Conservation (phyloP, 2,797 vertebrate species). For the Alauda arvensis region DNA sequence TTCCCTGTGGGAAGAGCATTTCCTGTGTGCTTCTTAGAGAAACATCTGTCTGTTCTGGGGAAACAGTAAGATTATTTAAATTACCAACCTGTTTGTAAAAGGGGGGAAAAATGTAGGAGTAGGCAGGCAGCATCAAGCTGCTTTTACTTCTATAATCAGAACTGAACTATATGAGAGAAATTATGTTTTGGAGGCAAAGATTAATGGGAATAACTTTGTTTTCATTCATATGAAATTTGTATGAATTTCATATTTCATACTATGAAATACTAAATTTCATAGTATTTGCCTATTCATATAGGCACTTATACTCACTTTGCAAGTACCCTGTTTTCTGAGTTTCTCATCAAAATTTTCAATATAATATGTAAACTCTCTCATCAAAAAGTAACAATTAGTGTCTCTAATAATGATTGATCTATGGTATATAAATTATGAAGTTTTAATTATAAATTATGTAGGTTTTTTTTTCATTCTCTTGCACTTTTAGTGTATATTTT, state of each 20-base stretch:
- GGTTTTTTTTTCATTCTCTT: not conserved
- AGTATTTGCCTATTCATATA: too few relatives aligned
- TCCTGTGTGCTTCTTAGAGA: not conserved
- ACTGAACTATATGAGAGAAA: not conserved
- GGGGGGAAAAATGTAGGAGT: not conserved
- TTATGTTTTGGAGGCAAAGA: not conserved
- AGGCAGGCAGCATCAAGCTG: not conserved
- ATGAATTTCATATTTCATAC: too few relatives aligned
- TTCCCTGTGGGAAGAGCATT: not conserved
- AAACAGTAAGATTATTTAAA: not conserved
- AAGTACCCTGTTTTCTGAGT: not conserved
- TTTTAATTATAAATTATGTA: not conserved
- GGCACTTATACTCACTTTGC: not conserved
- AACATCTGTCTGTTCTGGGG: accelerated
- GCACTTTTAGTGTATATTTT: not conserved
- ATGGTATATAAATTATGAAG: accelerated
- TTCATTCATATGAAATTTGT: too few relatives aligned
- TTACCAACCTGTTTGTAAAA: not conserved
- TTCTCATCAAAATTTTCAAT: not conserved
- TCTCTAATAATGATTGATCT: not conserved
- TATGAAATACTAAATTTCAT: too few relatives aligned
- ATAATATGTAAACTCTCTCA: not conserved
- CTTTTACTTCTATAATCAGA: not conserved
- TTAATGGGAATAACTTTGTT: not conserved
- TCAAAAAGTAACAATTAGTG: not conserved